Percentiles rank a stretch among this genome's conserved stretches.
These are phyloP conservation scores for Hydropsyche tenuis DNA, from an alignment of 1,140 invertebrate species.

Conservation along the genomic window DNA sequence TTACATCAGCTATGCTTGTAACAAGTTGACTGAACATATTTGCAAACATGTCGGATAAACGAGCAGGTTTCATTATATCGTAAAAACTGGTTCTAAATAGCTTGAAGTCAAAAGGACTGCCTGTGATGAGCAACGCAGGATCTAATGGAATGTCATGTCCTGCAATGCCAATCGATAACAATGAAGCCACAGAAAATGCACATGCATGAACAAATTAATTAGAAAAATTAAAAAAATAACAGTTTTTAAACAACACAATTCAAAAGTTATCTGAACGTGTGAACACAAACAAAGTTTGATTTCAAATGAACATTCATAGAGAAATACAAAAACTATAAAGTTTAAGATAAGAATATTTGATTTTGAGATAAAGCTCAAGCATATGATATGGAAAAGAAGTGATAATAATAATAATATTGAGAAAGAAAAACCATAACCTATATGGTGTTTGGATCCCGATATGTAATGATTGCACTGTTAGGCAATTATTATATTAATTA, in stretches of 20 bases:
- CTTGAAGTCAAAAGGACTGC: constrained; percentile 50
- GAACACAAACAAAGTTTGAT: constrained; percentile 3
- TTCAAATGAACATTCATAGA: constrained; percentile 13
- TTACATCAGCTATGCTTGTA: constrained; percentile 31
- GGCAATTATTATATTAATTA: not conserved
- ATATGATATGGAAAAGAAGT: constrained; percentile 12
- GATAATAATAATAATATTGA: constrained; percentile 11
- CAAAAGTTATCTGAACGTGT: not conserved
- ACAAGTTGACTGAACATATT: constrained; percentile 46
- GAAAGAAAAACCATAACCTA: not conserved
- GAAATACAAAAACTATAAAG: not conserved
- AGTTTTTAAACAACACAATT: not conserved
- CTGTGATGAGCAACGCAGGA: constrained; percentile 54
- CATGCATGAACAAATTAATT: constrained; percentile 43
- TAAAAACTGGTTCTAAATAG: constrained; percentile 45
- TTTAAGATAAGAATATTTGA: constrained; percentile 24
- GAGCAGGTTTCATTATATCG: constrained; percentile 47
- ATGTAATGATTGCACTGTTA: constrained; percentile 2
- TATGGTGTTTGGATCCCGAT: constrained; percentile 4
- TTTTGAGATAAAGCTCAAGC: constrained; percentile 16
- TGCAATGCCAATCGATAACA: constrained; percentile 59
- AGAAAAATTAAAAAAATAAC: constrained; percentile 1
- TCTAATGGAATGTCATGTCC: constrained; percentile 61
- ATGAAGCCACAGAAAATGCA: constrained; percentile 50
- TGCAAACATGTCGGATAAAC: constrained; percentile 45